Evolutionary conservation across 2,113 vertebrate species (phyloP).

Genomic region (Oxygymnocypris stewartii): DNA sequence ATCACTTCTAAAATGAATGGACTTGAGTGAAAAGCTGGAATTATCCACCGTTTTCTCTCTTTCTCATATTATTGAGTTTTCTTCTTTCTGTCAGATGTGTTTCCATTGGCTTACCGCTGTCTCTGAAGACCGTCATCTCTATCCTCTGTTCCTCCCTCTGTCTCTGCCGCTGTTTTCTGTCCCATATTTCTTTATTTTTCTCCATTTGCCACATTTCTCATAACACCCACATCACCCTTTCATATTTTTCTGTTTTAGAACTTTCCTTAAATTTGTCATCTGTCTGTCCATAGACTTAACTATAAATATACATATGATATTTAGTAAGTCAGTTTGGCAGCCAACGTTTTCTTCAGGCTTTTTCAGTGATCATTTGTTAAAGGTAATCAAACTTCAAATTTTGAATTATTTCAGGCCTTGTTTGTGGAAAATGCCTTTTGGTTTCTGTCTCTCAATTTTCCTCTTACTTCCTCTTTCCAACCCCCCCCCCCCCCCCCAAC

Average conservation of each 20-base stretch:
- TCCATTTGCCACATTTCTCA: neutral
- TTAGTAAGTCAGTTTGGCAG: neutral
- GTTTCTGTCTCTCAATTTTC: neutral
- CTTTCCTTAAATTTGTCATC: neutral
- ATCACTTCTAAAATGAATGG: constrained; percentile 53
- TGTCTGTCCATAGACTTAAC: no score
- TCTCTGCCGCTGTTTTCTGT: neutral
- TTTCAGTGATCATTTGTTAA: neutral
- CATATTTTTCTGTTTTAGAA: neutral
- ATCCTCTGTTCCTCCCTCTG: constrained; percentile 39
- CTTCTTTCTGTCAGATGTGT: constrained; percentile 19
- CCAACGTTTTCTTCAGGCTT: neutral
- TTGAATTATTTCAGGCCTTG: neutral
- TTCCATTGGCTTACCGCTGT: constrained; percentile 8
- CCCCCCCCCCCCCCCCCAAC: no score
- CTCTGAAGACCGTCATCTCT: neutral
- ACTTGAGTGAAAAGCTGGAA: constrained; percentile 52
- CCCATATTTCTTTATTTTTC: constrained; percentile 35
- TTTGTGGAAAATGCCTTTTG: neutral
- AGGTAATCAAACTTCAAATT: neutral
- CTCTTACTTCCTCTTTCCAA: no score
- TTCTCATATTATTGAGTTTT: constrained; percentile 10
- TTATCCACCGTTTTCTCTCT: constrained; percentile 40
- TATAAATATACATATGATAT: neutral
- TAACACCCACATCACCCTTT: neutral